These are phyloP conservation scores for Dexiosoma caninum DNA, from an alignment of 2,888 invertebrate genomes.

Conservation along the genomic window DNA sequence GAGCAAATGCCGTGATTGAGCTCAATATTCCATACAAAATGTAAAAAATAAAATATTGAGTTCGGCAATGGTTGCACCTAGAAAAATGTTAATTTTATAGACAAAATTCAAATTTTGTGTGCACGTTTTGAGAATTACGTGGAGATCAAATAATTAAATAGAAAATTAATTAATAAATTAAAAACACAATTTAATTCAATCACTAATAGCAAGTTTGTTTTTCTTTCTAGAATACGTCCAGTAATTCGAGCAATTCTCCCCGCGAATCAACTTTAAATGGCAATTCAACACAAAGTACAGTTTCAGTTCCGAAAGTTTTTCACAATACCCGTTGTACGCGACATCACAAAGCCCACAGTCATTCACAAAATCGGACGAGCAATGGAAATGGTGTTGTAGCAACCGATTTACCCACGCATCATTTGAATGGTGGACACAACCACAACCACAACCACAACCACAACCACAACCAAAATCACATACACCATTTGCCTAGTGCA, in stretches of 20 bases:
- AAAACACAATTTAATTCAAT: too few relatives aligned
- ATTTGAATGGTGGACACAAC: conserved; percentile 46
- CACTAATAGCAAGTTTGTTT: too few relatives aligned
- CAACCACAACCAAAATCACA: conserved; percentile 54
- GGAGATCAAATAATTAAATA: too few relatives aligned
- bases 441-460: conserved; percentile 17
- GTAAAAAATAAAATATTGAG: too few relatives aligned
- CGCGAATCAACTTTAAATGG: conserved; percentile 59
- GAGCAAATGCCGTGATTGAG: too few relatives aligned
- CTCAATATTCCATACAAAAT: too few relatives aligned
- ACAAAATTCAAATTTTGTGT: too few relatives aligned
- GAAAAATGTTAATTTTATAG: too few relatives aligned
- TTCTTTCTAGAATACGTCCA: conserved; percentile 66
- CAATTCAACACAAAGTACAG: conserved; percentile 61
- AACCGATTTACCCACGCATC: conserved; percentile 43
- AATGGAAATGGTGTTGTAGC: conserved; percentile 48
- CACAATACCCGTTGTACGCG: conserved; percentile 76
- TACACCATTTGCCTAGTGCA: conserved; percentile 66
- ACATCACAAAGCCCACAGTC: conserved; percentile 74
- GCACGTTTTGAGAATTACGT: too few relatives aligned
- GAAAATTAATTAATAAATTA: too few relatives aligned
- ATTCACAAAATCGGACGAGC: conserved; percentile 66
- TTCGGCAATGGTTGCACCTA: too few relatives aligned
- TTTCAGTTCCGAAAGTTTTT: conserved; percentile 71
- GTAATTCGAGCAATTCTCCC: conserved; percentile 66